These are phyloP conservation scores for Diplazon laetatorius DNA, from an alignment of 2,888 invertebrate species.

Conservation along the genomic window DNA sequence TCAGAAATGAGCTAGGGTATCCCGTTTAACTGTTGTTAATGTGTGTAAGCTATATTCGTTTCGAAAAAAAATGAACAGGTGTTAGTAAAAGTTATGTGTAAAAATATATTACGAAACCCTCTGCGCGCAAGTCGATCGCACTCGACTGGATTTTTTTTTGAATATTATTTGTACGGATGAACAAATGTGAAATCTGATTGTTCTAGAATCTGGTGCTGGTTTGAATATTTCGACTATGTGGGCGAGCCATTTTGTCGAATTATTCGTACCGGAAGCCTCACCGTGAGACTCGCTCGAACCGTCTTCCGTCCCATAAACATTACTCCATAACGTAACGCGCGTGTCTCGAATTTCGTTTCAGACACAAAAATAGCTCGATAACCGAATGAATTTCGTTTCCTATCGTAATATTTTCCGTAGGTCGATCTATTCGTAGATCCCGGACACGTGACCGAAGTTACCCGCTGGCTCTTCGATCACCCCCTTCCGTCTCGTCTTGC, in stretches of 20 bases:
- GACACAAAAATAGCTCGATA: constrained; percentile 50
- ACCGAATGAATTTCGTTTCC: constrained; percentile 34
- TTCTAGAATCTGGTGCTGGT: too few relatives aligned
- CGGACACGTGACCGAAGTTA: constrained; percentile 46
- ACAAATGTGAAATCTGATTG: not conserved
- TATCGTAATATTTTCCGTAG: not conserved
- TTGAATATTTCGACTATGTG: too few relatives aligned
- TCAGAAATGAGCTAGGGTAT: too few relatives aligned
- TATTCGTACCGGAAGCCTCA: too few relatives aligned
- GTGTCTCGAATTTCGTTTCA: constrained; percentile 52
- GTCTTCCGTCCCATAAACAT: constrained; percentile 34
- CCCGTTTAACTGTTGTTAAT: too few relatives aligned
- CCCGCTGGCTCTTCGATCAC: constrained; percentile 23
- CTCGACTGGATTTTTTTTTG: too few relatives aligned
- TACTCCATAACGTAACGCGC: constrained; percentile 38
- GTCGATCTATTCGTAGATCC: constrained; percentile 3
- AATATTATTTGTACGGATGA: not conserved
- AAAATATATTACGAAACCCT: too few relatives aligned
- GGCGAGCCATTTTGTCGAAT: too few relatives aligned
- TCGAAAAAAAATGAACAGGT: too few relatives aligned
- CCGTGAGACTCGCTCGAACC: not conserved
- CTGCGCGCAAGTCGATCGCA: too few relatives aligned
- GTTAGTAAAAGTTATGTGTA: too few relatives aligned
- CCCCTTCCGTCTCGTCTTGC: constrained; percentile 31
- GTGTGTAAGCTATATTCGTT: too few relatives aligned